These are phyloP conservation scores for Prorops nasuta DNA, from an alignment of 1,140 invertebrate genomes.

Conservation along the genomic window DNA sequence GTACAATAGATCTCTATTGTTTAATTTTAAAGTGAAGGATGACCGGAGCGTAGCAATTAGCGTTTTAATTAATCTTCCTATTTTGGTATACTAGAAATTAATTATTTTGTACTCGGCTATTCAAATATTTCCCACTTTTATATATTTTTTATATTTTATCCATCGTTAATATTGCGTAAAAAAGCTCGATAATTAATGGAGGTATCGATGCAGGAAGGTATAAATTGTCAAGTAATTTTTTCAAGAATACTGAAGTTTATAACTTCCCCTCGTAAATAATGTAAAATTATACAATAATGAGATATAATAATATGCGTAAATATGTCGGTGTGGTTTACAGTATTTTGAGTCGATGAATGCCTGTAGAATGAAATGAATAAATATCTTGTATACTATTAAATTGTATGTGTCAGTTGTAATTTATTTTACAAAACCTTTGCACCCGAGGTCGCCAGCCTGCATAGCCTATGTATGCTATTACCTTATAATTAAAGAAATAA, in stretches of 20 bases:
- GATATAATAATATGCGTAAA: background rate
- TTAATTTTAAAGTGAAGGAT: background rate
- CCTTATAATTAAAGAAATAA: too few relatives aligned
- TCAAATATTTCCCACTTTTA: slow-evolving; percentile 1
- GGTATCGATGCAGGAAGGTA: too few relatives aligned
- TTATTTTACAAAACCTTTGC: too few relatives aligned
- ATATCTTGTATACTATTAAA: slow-evolving; percentile 4
- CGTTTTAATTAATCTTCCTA: background rate
- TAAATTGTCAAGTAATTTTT: too few relatives aligned
- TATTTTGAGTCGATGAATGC: background rate
- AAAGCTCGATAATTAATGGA: too few relatives aligned
- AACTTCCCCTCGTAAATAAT: background rate
- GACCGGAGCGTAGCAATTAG: background rate
- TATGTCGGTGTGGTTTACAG: slow-evolving; percentile 1
- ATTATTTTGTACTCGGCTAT: slow-evolving; percentile 9
- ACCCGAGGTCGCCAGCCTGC: too few relatives aligned
- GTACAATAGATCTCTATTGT: too few relatives aligned
- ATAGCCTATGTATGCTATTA: too few relatives aligned
- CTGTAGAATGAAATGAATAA: slow-evolving; percentile 10
- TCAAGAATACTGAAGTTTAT: background rate
- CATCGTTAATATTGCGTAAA: background rate
- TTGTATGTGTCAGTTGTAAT: too few relatives aligned
- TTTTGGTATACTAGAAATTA: background rate
- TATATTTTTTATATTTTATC: slow-evolving; percentile 2
- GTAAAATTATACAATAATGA: slow-evolving; percentile 4